A percentile compares a stretch with the other conserved stretches of the same genome.
These are phyloP conservation scores for Lithosia quadra DNA, from an alignment of 2,888 invertebrate species.

Conservation along the genomic window DNA sequence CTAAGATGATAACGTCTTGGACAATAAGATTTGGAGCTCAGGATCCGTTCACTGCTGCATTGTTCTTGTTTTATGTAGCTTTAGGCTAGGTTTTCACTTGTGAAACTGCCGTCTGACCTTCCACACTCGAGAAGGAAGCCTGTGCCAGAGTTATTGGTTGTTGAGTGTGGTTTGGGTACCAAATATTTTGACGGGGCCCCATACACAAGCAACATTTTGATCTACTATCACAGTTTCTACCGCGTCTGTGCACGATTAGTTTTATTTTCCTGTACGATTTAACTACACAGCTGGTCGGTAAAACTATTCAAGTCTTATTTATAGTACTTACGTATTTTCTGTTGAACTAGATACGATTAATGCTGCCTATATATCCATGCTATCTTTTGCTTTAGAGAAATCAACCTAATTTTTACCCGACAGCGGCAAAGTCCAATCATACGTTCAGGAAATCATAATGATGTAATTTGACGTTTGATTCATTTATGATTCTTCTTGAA, in stretches of 20 bases:
- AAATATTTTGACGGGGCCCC: no score
- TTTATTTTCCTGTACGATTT: constrained; percentile 2
- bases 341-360: constrained; percentile 4
- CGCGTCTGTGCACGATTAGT: background rate
- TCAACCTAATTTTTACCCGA: background rate
- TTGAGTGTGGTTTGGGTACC: no score
- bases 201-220: background rate
- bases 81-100: no score
- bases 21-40: no score
- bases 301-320: constrained; percentile 3
- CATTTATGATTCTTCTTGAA: background rate
- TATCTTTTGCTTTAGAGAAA: constrained; percentile 4
- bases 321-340: constrained; percentile 2
- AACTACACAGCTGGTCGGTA: constrained; percentile 2
- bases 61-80: no score
- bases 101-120: no score
- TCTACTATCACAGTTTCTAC: background rate
- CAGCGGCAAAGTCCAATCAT: background rate
- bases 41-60: no score
- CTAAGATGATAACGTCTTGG: no score
- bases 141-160: no score
- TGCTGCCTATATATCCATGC: constrained; percentile 4
- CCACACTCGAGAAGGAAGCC: no score
- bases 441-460: background rate
- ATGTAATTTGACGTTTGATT: background rate